These are phyloP conservation scores for Neuroscelio doddi DNA, from an alignment of 2,888 invertebrate genomes.

Conservation along the genomic window DNA sequence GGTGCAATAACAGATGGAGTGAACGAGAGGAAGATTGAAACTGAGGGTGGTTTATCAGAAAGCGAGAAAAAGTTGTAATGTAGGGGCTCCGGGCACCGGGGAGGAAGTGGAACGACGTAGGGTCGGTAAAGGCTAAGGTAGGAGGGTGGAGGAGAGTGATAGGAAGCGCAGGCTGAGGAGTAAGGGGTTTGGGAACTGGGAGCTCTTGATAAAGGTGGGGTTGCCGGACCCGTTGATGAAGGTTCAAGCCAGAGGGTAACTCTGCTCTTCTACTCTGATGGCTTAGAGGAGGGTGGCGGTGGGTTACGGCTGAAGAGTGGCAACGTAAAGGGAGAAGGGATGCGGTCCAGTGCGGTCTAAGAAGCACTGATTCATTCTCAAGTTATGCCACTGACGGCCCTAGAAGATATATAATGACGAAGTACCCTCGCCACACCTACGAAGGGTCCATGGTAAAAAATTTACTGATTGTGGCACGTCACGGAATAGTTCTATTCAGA, in stretches of 20 bases:
- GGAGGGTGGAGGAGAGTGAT: conserved; percentile 39
- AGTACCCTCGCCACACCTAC: conserved; percentile 56
- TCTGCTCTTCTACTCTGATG: conserved; percentile 69
- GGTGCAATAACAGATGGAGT: conserved; percentile 37
- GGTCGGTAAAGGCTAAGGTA: conserved; percentile 7
- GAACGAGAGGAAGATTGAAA: conserved; percentile 40
- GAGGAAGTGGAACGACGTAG: conserved; percentile 31
- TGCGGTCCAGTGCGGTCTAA: conserved; percentile 66
- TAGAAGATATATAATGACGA: conserved; percentile 64
- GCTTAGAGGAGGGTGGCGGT: conserved; percentile 56
- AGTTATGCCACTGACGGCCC: conserved; percentile 65
- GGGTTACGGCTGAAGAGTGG: conserved; percentile 43
- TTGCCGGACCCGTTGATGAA: conserved; percentile 71
- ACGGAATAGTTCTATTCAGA: not conserved
- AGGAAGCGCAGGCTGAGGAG: conserved; percentile 47
- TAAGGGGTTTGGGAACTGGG: conserved; percentile 56
- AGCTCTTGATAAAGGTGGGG: conserved; percentile 69
- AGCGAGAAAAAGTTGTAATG: conserved; percentile 51
- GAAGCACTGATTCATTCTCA: conserved; percentile 70
- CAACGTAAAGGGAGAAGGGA: conserved; percentile 35
- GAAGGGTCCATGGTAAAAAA: conserved; percentile 16
- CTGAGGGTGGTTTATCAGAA: conserved; percentile 50
- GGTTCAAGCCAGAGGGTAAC: conserved; percentile 71
- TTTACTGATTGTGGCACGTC: not conserved
- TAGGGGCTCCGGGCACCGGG: conserved; percentile 31